A percentile compares a stretch with the other conserved stretches of the same genome.
Evolutionary conservation across 2,888 invertebrate species (phyloP).

Genomic region (Thera obeliscata): DNA sequence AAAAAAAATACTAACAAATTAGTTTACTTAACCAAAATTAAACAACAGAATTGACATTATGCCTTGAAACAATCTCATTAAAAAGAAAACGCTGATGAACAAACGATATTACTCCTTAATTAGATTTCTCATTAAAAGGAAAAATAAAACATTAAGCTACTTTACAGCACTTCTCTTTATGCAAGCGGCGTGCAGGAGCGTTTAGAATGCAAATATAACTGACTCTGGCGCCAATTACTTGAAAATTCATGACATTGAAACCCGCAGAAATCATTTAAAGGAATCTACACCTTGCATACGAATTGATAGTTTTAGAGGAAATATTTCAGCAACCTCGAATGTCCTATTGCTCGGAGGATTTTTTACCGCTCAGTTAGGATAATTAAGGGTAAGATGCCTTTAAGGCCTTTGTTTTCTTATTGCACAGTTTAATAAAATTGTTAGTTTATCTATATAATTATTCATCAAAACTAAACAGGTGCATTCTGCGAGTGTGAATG

Average conservation of each 20-base stretch:
- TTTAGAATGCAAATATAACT: constrained; percentile 45
- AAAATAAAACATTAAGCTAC: constrained; percentile 34
- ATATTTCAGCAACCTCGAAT: constrained; percentile 13
- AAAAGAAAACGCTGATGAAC: constrained; percentile 30
- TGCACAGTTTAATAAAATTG: not conserved
- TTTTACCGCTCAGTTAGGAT: not conserved
- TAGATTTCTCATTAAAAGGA: constrained; percentile 33
- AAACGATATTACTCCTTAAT: constrained; percentile 37
- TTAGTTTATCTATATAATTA: too few relatives aligned
- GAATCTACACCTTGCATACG: constrained; percentile 42
- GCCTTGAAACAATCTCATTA: constrained; percentile 16
- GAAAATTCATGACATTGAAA: constrained; percentile 48
- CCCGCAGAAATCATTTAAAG: constrained; percentile 47
- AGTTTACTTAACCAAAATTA: too few relatives aligned
- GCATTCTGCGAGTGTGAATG: too few relatives aligned
- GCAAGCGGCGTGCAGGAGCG: constrained; percentile 45
- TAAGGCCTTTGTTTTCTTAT: not conserved
- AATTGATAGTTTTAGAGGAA: constrained; percentile 36
- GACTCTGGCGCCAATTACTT: constrained; percentile 44
- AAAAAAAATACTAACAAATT: too few relatives aligned
- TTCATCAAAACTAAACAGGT: too few relatives aligned
- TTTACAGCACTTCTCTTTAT: constrained; percentile 43
- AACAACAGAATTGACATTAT: not conserved
- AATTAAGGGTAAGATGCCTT: not conserved
- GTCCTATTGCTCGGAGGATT: not conserved